Evolutionary conservation across 2,113 vertebrate genomes (phyloP), one percentile per base, ranked within the genome.

Genomic region (Neotoma lepida): DNA sequence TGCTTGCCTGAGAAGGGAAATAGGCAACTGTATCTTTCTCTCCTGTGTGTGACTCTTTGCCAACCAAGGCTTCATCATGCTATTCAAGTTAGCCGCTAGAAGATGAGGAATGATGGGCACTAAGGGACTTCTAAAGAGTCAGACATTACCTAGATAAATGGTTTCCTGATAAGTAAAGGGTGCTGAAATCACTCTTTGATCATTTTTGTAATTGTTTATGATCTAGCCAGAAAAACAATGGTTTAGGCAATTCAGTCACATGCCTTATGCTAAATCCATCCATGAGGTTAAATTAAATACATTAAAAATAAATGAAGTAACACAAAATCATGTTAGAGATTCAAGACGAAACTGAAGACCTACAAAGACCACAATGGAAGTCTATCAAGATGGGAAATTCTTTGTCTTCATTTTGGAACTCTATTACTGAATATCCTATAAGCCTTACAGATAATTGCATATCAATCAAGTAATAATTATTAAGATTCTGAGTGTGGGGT

Each of bases 301-400:
- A 85, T 91, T 81, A 2, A 85, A 80, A 87, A n/a, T n/a, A 49
- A 92, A 64, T 6, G 82, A 0, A 63, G 54, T 58, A 88, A 64
- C 89, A 66, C 35, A 68, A 96, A 70, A 66, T 24, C 3, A 20
- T 81, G 39, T 89, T 92, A 85, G 77, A 86, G 51, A 49, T 77
- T 88, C 64, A 90, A 14, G 13, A 84, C 44, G 89, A 77, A 93
- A 88, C 46, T 89, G 71, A 91, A 91, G 56, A 44, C n/a, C 33
- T 76, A 49, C 24, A 63, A 44, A 58, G 18, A 73, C 10, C 39
- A 80, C 26, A 71, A 78, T 91, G 82, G 56, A 66, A 18, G 18
- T 49, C 26, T 84, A 26, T 10, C 14, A 90, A 39, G 26, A 87
- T 73, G 6, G 12, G 46, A 6, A 6, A 33, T 76, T 91, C 39